Conservation (phyloP, 2,113 vertebrate species). For the Grantiella picta region DNA sequence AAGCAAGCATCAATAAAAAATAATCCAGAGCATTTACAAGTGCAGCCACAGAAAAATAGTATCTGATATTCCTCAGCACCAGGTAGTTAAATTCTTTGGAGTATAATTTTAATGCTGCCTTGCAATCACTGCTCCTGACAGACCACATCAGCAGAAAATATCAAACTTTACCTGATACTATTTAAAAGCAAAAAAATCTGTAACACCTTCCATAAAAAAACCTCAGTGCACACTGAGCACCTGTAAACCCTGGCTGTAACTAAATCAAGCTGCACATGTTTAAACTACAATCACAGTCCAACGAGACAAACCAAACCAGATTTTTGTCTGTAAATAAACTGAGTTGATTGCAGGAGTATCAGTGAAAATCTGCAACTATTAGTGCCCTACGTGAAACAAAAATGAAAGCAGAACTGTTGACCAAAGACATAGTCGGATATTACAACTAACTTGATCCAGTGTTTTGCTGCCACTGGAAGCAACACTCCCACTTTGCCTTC, state of each 20-base stretch:
- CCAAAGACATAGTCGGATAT: background rate
- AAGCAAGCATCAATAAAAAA: background rate
- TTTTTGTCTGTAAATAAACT: background rate
- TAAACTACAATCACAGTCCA: background rate
- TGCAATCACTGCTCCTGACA: background rate
- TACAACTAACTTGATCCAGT: background rate
- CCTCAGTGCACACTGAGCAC: background rate
- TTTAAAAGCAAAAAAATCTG: background rate
- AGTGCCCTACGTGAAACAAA: background rate
- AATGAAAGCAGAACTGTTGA: background rate
- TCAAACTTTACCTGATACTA: background rate
- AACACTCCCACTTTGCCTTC: background rate
- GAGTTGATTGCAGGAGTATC: background rate
- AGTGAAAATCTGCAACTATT: background rate
- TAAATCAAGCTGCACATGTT: background rate
- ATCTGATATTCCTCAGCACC: background rate
- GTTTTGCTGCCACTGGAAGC: background rate
- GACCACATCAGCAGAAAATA: background rate
- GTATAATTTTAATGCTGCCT: background rate
- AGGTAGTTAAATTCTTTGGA: background rate
- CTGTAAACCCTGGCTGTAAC: background rate
- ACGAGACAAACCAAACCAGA: background rate
- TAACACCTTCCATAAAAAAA: background rate
- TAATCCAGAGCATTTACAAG: background rate
- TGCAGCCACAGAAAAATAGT: background rate